phyloP scores from a whole-genome alignment of 2,888 invertebrate species.

The Macrophya alboannulata region DNA sequence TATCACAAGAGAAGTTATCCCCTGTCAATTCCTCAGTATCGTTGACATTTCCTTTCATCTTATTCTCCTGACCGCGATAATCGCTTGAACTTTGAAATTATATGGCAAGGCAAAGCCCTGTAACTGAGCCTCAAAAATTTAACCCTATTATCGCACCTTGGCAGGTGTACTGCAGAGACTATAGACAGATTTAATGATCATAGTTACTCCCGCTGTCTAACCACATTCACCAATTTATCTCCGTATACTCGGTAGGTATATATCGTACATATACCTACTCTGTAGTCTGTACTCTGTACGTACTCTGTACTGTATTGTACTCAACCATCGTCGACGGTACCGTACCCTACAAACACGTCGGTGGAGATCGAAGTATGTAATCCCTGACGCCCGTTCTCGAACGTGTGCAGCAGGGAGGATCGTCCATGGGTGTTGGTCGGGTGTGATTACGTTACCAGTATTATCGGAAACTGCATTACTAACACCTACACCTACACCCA shows the following conservation, averaged over 20 bases:
- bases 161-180: background rate
- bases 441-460: slow-evolving; percentile 69
- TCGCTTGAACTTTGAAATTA: no score
- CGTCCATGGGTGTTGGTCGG: slow-evolving; percentile 54
- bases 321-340: background rate
- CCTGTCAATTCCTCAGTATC: background rate
- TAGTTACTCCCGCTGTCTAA: slow-evolving; percentile 10
- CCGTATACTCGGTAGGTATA: background rate
- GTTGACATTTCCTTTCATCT: no score
- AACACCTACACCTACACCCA: slow-evolving; percentile 60
- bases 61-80: no score
- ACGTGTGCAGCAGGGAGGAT: background rate
- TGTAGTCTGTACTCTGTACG: background rate
- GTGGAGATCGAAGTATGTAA: slow-evolving; percentile 46
- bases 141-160: background rate
- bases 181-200: slow-evolving; percentile 38
- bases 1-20: background rate
- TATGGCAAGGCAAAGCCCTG: no score
- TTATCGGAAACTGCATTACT: slow-evolving; percentile 76
- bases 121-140: slow-evolving; percentile 2
- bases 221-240: slow-evolving; percentile 40
- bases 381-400: slow-evolving; percentile 8
- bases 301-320: background rate
- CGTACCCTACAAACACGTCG: background rate
- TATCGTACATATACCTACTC: background rate